Evolutionary conservation across 2,797 vertebrate genomes (phyloP).

Genomic region (Sarcophilus harrisii): DNA sequence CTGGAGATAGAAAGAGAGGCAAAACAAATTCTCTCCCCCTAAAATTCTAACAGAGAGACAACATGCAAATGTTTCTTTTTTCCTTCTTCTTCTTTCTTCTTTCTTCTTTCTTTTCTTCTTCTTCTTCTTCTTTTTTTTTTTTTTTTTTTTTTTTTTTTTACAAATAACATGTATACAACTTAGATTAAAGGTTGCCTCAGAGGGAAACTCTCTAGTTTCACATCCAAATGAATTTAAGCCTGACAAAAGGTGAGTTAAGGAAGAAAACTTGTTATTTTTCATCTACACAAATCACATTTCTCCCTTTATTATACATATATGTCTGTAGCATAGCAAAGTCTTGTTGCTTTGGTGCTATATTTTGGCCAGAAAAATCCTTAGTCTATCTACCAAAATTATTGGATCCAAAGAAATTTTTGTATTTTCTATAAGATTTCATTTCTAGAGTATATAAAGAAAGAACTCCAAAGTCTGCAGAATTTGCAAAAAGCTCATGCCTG

Average conservation of each 20-base stretch:
- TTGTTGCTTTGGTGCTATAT: not conserved
- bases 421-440: not conserved
- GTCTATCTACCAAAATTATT: not conserved
- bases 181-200: not conserved
- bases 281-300: not conserved
- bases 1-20: not conserved
- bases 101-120: too few species aligned
- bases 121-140: too few species aligned
- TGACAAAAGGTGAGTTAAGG: not conserved
- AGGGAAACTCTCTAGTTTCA: not conserved
- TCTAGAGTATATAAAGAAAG: not conserved
- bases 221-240: too few species aligned
- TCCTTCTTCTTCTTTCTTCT: too few species aligned
- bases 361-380: not conserved
- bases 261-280: not conserved
- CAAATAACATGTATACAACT: not conserved
- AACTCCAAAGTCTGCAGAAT: not conserved
- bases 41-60: not conserved
- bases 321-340: not conserved
- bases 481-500: not conserved
- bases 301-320: not conserved
- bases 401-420: not conserved
- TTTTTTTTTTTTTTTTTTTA: not conserved
- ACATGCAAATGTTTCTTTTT: not conserved
- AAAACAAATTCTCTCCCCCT: not conserved